Percentiles rank a stretch among this genome's conserved stretches.
phyloP scores from a whole-genome alignment of 2,113 vertebrate genomes.

The Microcebus tavaratra region DNA sequence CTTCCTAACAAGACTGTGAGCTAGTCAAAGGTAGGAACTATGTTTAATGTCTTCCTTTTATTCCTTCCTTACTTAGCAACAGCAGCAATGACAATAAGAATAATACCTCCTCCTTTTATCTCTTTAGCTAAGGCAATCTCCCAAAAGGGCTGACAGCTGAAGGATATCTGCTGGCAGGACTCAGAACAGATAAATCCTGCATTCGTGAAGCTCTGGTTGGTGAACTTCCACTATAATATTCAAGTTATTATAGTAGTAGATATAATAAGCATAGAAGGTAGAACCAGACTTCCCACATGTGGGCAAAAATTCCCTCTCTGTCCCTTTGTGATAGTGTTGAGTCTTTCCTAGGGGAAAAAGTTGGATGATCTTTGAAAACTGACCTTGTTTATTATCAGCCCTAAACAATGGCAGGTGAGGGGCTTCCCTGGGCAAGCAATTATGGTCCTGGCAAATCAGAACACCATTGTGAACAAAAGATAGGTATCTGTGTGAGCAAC shows the following conservation, averaged over 20 bases:
- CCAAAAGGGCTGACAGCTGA: not conserved
- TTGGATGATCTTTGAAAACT: not conserved
- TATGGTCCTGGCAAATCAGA: not conserved
- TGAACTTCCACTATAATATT: not conserved
- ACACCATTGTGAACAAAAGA: not conserved
- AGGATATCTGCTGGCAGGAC: not conserved
- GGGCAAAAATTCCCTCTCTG: not conserved
- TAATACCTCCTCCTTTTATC: not conserved
- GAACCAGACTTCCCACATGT: not conserved
- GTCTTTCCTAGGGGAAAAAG: not conserved
- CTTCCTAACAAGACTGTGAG: not conserved
- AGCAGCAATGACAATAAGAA: not conserved
- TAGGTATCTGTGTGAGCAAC: constrained; percentile 23
- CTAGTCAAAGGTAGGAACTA: not conserved
- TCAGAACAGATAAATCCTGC: not conserved
- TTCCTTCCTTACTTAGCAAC: not conserved
- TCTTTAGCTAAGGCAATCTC: not conserved
- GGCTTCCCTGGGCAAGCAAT: constrained; percentile 34
- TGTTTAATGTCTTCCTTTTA: not conserved
- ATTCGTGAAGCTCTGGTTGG: not conserved
- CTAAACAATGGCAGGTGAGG: not conserved
- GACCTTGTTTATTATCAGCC: constrained; percentile 32
- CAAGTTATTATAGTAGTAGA: not conserved
- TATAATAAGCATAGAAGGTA: not conserved
- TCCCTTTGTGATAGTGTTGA: not conserved